phyloP scores from a whole-genome alignment of 1,140 invertebrate genomes.

The Trachymyrmex septentrionalis region DNA sequence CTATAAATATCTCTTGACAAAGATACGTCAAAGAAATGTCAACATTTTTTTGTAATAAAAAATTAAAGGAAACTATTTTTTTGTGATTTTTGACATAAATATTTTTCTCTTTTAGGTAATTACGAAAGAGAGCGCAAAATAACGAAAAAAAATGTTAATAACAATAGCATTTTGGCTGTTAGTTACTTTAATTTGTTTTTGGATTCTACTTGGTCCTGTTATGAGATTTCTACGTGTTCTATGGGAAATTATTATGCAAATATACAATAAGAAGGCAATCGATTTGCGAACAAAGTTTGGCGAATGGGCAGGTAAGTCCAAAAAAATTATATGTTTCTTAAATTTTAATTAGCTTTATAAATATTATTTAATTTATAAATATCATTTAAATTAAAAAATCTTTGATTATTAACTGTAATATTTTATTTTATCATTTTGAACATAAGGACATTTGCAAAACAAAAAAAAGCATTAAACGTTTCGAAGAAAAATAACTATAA shows the following conservation, averaged over 20 bases:
- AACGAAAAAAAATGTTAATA: slow-evolving; percentile 80
- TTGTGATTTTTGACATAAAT: not conserved
- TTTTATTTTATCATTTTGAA: not conserved
- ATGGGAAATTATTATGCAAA: slow-evolving; percentile 81
- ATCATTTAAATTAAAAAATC: not conserved
- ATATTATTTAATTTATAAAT: not conserved
- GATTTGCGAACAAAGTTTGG: slow-evolving; percentile 82
- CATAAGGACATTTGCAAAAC: not conserved
- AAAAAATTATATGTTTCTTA: not conserved
- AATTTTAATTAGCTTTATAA: not conserved
- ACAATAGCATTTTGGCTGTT: slow-evolving; percentile 79
- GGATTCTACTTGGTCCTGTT: slow-evolving; percentile 77
- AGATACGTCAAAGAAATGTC: not conserved
- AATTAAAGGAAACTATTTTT: not conserved
- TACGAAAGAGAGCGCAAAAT: not conserved
- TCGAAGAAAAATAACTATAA: not conserved
- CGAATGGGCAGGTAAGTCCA: slow-evolving; percentile 83
- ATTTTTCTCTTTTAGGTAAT: slow-evolving; percentile 28
- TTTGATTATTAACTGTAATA: not conserved
- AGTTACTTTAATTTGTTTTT: slow-evolving; percentile 75
- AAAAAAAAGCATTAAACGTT: not conserved
- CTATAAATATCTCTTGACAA: not conserved
- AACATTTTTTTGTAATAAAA: not conserved
- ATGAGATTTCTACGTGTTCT: slow-evolving; percentile 69
- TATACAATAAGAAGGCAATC: slow-evolving; percentile 78